Base-by-base conservation (phyloP, 2,888 invertebrate species). In the Cetonia aurata region DNA sequence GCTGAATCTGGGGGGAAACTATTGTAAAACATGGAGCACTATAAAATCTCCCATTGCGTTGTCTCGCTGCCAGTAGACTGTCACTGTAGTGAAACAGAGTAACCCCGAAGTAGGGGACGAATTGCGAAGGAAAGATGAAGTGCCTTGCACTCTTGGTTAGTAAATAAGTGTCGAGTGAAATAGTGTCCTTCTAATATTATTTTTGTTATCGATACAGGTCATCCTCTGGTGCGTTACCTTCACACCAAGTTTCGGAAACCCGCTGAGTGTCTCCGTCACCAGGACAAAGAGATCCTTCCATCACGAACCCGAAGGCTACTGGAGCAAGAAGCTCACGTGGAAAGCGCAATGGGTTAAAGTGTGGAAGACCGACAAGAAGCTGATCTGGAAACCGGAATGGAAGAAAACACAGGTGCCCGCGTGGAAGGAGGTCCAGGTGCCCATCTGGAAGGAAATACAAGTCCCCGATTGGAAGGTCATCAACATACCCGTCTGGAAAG, bases 281-380 rank as follows among this genome's bases (percentile, higher is more conserved):
- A 85, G 89, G 73, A 86, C 86, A 44, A 89, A 89, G 79, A 85
- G 89, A 73, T 88, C 89, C 75, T 87, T 89, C 77, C 87, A 25
- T 4, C 25, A 88, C 67, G 86, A 87, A 71, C 91, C 92, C 72
- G 86, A 88, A 79, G 93, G 93, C 71, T 89, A 90, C 76, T 93
- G 92, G 93, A 92, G 93, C 83, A 94, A 93, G 83, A 94, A 93
- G 83, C 86, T 94, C 55, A 89, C 89, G 33, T 95, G 94, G 94
- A 94, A 94, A 83, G 91, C 92, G 72, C 93, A 93, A 76, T 93
- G 92, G 92, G 89, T 91, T 77, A 89, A 91, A 80, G 86, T 92
- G 33, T 92, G 91, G 92, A 92, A 93, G 83, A 89, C 89, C 0
- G 89, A 92, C 53, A 92, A 93, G 77, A 93, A 94, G 81, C 86